Percentiles rank a stretch among this genome's conserved stretches.
Conservation (phyloP, 2,888 invertebrate genomes). For the Embidobia sp. region DNA sequence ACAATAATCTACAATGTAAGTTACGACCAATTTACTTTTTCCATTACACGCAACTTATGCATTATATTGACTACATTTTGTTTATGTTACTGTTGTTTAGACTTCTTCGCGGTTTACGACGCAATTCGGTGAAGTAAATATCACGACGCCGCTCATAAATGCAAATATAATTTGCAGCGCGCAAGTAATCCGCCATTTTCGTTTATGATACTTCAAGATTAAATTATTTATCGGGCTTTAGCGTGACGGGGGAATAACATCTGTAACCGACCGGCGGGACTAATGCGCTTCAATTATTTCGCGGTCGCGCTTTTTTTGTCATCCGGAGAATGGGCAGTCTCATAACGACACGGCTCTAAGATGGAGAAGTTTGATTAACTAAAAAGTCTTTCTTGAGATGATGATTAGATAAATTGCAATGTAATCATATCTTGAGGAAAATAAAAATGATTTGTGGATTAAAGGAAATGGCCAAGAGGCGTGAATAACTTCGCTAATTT, state of each 20-base stretch:
- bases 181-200: background rate
- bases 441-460: too few species aligned
- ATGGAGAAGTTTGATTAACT: too few species aligned
- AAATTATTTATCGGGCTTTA: background rate
- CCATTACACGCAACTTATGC: slow-evolving; percentile 51
- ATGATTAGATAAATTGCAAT: too few species aligned
- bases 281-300: too few species aligned
- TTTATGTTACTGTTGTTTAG: slow-evolving; percentile 47
- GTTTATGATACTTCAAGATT: background rate
- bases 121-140: slow-evolving; percentile 37
- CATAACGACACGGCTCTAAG: too few species aligned
- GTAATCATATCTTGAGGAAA: too few species aligned
- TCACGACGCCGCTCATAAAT: slow-evolving; percentile 12
- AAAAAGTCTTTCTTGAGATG: too few species aligned
- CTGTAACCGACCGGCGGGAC: too few species aligned
- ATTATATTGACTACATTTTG: slow-evolving; percentile 57
- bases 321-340: too few species aligned
- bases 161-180: slow-evolving; percentile 14
- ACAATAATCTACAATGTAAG: slow-evolving; percentile 84
- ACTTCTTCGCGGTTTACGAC: slow-evolving; percentile 26
- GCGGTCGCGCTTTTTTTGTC: too few species aligned
- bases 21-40: slow-evolving; percentile 63
- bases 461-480: too few species aligned
- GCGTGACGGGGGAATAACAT: background rate
- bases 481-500: too few species aligned